A percentile compares a stretch with the other conserved stretches of the same genome.
phyloP scores from a whole-genome alignment of 1,140 invertebrate species.

The Drosophila ficusphila region DNA sequence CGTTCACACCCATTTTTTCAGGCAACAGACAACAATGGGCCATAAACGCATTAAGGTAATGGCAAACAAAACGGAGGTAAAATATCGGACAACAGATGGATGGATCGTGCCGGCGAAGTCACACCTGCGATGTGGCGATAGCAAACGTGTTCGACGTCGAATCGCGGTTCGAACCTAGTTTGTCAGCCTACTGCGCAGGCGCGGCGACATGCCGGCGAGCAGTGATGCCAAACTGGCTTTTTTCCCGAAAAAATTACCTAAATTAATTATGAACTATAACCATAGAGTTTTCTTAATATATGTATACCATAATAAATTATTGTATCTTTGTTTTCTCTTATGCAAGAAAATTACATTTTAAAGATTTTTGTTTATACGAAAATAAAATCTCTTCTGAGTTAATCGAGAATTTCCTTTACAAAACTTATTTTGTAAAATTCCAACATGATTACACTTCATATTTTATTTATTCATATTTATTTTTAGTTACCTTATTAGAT shows the following conservation, averaged over 20 bases:
- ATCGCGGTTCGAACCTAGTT: background rate
- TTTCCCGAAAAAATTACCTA: background rate
- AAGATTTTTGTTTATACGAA: too few species aligned
- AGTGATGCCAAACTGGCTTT: background rate
- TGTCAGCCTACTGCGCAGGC: slow-evolving; percentile 18
- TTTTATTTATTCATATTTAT: too few species aligned
- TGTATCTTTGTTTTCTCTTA: too few species aligned
- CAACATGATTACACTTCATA: too few species aligned
- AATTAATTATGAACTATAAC: too few species aligned
- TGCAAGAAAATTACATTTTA: too few species aligned
- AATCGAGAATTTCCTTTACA: too few species aligned
- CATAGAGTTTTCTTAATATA: too few species aligned
- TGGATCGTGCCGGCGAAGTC: slow-evolving; percentile 9
- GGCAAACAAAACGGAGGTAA: slow-evolving; percentile 18
- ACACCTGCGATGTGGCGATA: slow-evolving; percentile 13
- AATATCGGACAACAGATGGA: slow-evolving; percentile 12
- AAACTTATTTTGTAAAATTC: too few species aligned
- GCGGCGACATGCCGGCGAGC: slow-evolving; percentile 8
- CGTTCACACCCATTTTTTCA: slow-evolving; percentile 28
- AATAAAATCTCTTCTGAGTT: too few species aligned
- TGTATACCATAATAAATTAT: too few species aligned
- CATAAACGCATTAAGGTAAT: slow-evolving; percentile 63
- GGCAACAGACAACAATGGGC: slow-evolving; percentile 55
- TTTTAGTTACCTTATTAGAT: too few species aligned
- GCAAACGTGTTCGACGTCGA: slow-evolving; percentile 25